These are phyloP conservation scores for Zygothrica quintamaculata DNA, from an alignment of 2,888 invertebrate genomes.

Conservation along the genomic window DNA sequence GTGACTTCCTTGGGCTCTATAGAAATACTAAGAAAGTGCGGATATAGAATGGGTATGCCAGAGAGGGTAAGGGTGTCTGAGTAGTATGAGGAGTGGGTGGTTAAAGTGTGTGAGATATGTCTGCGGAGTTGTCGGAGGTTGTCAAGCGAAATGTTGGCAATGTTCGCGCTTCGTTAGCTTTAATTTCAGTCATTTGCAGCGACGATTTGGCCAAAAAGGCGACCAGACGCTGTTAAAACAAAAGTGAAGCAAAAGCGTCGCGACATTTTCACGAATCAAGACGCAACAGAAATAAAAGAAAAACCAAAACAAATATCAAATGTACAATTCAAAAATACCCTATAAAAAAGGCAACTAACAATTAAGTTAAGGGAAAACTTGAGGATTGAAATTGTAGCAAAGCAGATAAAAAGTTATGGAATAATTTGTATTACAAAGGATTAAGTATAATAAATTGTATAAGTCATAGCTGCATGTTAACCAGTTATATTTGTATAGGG, in stretches of 20 bases:
- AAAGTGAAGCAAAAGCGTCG: constrained; percentile 47
- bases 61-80: neutral
- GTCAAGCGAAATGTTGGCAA: constrained; percentile 69
- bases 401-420: too few relatives aligned
- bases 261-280: constrained; percentile 73
- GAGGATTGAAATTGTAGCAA: too few relatives aligned
- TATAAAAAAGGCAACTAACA: neutral
- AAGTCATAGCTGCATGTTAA: too few relatives aligned
- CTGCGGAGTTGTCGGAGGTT: constrained; percentile 51
- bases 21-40: constrained; percentile 22
- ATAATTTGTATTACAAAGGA: too few relatives aligned
- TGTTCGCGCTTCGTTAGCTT: constrained; percentile 82
- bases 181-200: constrained; percentile 79
- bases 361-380: too few relatives aligned
- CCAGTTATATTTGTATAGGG: neutral
- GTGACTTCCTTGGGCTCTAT: neutral
- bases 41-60: neutral
- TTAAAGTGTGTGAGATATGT: constrained; percentile 47
- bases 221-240: constrained; percentile 62
- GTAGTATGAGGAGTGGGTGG: constrained; percentile 7
- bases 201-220: constrained; percentile 61
- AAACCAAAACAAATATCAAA: neutral
- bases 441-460: too few relatives aligned
- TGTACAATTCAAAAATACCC: constrained; percentile 11
- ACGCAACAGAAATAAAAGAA: constrained; percentile 37